Conservation (phyloP, 2,113 vertebrate species). For the Casuarius casuarius region DNA sequence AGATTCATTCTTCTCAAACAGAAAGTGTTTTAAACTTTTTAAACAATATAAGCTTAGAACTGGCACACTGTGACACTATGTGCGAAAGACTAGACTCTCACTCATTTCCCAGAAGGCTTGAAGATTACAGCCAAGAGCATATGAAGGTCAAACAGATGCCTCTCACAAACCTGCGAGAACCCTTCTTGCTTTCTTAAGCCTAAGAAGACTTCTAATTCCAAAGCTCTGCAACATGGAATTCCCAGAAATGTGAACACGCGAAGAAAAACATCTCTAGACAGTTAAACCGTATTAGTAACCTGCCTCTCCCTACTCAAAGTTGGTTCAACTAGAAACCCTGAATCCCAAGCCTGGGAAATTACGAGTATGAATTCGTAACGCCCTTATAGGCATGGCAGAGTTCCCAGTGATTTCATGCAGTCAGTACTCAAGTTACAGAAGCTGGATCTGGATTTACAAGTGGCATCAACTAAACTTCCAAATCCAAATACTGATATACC, state of each 20-base stretch:
- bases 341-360: slow-evolving; percentile 28
- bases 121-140: slow-evolving; percentile 4
- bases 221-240: slow-evolving; percentile 18
- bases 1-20: neutral
- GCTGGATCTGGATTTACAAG: neutral
- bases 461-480: slow-evolving; percentile 20
- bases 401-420: slow-evolving; percentile 51
- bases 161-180: slow-evolving; percentile 31
- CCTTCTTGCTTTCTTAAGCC: slow-evolving; percentile 46
- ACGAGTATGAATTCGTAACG: slow-evolving; percentile 4
- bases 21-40: neutral
- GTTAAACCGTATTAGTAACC: slow-evolving; percentile 21
- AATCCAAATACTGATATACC: neutral
- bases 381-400: slow-evolving; percentile 51
- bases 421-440: slow-evolving; percentile 25
- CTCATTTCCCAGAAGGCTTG: neutral
- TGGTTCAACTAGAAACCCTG: neutral
- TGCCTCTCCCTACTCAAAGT: neutral
- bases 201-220: slow-evolving; percentile 1
- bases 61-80: neutral
- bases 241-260: slow-evolving; percentile 29
- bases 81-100: neutral
- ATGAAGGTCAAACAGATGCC: slow-evolving; percentile 8
- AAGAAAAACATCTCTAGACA: slow-evolving; percentile 16
- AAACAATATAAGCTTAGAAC: neutral